These are phyloP conservation scores for Simalia tracyae DNA, from an alignment of 2,797 vertebrate genomes.

Conservation along the genomic window DNA sequence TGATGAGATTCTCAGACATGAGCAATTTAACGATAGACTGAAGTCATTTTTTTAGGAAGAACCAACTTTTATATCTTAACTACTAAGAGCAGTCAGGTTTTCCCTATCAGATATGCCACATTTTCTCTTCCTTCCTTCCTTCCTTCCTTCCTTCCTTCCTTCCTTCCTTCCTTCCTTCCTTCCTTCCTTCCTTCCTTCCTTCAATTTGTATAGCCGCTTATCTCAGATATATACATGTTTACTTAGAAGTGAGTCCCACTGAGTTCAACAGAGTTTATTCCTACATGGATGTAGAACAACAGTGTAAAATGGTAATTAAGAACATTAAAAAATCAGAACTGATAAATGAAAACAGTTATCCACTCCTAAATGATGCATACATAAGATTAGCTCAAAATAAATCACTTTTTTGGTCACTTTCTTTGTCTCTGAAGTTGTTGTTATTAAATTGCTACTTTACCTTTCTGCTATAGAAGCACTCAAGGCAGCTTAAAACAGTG, in stretches of 20 bases:
- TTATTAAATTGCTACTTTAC: background rate
- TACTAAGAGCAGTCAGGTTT: slow-evolving; percentile 60
- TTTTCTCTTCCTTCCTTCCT: too few relatives aligned
- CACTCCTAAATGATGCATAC: background rate
- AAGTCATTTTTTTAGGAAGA: slow-evolving; percentile 58
- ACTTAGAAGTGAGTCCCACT: background rate
- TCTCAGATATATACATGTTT: background rate
- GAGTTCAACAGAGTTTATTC: background rate
- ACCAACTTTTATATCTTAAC: slow-evolving; percentile 61
- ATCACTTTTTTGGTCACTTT: background rate
- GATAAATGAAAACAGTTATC: background rate
- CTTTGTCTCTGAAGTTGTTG: background rate
- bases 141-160: background rate
- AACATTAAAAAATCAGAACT: background rate
- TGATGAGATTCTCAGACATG: slow-evolving; percentile 62
- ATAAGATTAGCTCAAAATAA: background rate
- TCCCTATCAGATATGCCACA: background rate
- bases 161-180: too few relatives aligned
- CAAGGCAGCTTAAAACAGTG: too few relatives aligned
- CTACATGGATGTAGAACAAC: background rate
- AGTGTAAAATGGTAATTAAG: background rate
- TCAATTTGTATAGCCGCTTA: background rate
- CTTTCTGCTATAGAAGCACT: background rate
- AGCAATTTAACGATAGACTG: slow-evolving; percentile 58
- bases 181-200: too few relatives aligned